Evolutionary conservation across 2,797 vertebrate genomes (phyloP).

Genomic region (Smutsia gigantea): DNA sequence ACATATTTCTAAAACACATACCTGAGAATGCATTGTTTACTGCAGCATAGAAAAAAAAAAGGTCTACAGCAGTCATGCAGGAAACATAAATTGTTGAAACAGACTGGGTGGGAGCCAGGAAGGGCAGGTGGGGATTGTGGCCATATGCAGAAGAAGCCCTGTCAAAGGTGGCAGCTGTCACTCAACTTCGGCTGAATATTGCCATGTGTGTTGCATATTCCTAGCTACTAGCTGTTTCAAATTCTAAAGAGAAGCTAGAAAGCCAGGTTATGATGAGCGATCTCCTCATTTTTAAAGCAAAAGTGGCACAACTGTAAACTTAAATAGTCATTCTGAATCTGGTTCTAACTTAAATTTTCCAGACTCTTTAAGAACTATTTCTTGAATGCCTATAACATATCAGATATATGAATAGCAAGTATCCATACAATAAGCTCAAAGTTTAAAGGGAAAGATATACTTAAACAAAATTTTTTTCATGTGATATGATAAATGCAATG

Average conservation of each 20-base stretch:
- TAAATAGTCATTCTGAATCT: not conserved
- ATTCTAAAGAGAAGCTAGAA: not conserved
- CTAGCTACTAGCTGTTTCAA: not conserved
- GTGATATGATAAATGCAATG: not conserved
- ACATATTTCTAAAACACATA: constrained; percentile 33
- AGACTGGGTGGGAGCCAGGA: not conserved
- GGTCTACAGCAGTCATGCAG: not conserved
- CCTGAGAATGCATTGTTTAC: not conserved
- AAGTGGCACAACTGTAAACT: not conserved
- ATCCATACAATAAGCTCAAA: not conserved
- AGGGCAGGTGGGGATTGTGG: not conserved
- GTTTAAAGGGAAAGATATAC: not conserved
- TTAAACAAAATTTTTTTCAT: not conserved
- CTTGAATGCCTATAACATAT: not conserved
- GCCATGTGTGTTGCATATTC: not conserved
- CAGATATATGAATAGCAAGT: not conserved
- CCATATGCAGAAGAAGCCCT: not conserved
- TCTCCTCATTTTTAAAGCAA: not conserved
- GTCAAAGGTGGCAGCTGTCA: no score
- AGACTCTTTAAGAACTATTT: not conserved
- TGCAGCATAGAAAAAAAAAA: not conserved
- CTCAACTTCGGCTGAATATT: not conserved
- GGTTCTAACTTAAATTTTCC: not conserved
- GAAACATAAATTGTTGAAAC: not conserved
- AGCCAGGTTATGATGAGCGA: not conserved